Evolutionary conservation across 2,797 vertebrate genomes (phyloP).

Genomic region (Lacerta agilis): DNA sequence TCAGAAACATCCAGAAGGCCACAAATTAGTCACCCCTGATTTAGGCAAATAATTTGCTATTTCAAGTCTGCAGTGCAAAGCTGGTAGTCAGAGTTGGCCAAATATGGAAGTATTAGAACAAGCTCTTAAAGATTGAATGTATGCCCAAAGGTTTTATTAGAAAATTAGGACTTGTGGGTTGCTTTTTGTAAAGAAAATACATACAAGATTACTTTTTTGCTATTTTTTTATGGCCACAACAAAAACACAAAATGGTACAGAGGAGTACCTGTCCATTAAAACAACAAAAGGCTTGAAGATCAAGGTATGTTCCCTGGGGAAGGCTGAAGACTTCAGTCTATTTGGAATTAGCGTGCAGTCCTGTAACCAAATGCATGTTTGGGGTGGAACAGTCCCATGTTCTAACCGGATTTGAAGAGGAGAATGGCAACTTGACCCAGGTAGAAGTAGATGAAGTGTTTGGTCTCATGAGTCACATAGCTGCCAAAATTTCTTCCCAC

Average conservation of each 20-base stretch:
- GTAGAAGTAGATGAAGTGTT: slow-evolving; percentile 99
- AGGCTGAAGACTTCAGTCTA: slow-evolving; percentile 77
- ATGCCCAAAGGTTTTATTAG: slow-evolving; percentile 75
- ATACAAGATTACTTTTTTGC: slow-evolving; percentile 81
- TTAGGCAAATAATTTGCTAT: not conserved
- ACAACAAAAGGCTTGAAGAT: slow-evolving; percentile 84
- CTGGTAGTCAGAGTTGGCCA: not conserved
- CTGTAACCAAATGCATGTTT: slow-evolving; percentile 66
- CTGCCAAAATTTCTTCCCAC: slow-evolving; percentile 98
- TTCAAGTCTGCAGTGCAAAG: slow-evolving; percentile 1
- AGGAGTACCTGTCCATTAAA: slow-evolving; percentile 85
- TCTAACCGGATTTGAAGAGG: slow-evolving; percentile 94
- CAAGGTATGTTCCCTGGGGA: slow-evolving; percentile 71
- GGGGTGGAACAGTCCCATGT: slow-evolving; percentile 58
- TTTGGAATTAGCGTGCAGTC: slow-evolving; percentile 79
- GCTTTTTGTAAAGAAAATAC: slow-evolving; percentile 91
- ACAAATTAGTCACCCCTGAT: not conserved
- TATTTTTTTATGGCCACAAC: slow-evolving; percentile 78
- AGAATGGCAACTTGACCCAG: slow-evolving; percentile 98
- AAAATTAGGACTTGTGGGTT: slow-evolving; percentile 61
- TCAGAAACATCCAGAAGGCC: no score
- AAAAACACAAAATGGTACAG: slow-evolving; percentile 79
- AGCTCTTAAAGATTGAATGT: slow-evolving; percentile 26
- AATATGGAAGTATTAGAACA: slow-evolving; percentile 23
- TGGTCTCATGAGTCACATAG: slow-evolving; percentile 97